Evolutionary conservation across 1,140 invertebrate genomes (phyloP), one percentile per base, ranked within the genome.

Genomic region (Ceratitis capitata): DNA sequence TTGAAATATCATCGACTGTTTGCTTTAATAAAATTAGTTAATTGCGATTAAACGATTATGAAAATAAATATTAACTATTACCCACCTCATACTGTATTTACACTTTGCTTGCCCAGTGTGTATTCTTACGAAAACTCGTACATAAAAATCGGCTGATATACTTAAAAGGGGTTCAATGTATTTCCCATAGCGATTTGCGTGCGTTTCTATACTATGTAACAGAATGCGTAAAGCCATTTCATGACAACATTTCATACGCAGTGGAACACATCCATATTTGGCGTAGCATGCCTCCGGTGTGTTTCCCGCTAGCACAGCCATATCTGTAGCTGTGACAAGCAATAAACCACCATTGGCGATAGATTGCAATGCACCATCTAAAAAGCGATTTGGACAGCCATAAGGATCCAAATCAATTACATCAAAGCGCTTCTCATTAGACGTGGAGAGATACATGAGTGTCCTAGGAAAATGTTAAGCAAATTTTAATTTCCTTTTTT

Each of bases 371-470:
- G 98, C 98, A 2, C 96, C 94, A 92, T 99, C 98, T 0, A 99
- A 93, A 92, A 99, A 99, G 78, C 95, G 95, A 3, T 97, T 95
- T 0, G 98, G 97, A 89, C 97, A 98, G 7, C 99, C 99, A 91
- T 99, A 99, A 0, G 99, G 99, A 93, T 99, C 99, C 49, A 99
- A 92, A 92, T 99, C 99, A 85, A 99, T 95, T 0, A 95, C 97
- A 91, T 98, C 94, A 92, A 98, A 99, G 51, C 94, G 93, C 84
- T 96, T 93, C n/a, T 93, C 90, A 12, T 89, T 88, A 84, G 92
- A 92, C 84, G 94, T 94, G 88, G 96, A 95, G 87, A 95, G 92
- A 88, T 98, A 96, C 97, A 98, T 98, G 0, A 98, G 87, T 89
- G 96, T 94, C 87, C 97, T 98, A 82, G 2, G 29, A 84, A 58